Evolutionary conservation across 2,797 vertebrate species (phyloP).

Genomic region (Echeneis naucrates): DNA sequence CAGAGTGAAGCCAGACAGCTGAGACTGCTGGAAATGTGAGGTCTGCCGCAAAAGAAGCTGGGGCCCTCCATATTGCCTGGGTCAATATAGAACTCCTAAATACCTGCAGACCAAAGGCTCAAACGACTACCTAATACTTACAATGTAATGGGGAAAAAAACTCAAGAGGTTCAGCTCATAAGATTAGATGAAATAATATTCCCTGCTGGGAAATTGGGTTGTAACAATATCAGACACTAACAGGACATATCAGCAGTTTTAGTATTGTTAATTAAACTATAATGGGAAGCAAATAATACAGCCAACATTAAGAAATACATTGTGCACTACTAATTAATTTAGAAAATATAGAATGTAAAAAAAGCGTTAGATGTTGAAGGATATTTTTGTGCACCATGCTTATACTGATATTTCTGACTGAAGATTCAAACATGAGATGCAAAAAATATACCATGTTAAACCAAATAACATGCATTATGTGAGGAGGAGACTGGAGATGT

Average conservation of each 20-base stretch:
- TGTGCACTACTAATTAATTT: not conserved
- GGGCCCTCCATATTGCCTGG: slow-evolving; percentile 19
- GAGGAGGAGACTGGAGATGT: too few species aligned
- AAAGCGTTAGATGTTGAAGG: not conserved
- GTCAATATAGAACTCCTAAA: slow-evolving; percentile 52
- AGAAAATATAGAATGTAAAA: not conserved
- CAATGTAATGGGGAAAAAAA: slow-evolving; percentile 28
- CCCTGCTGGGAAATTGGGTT: slow-evolving; percentile 23
- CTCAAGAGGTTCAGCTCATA: slow-evolving; percentile 38
- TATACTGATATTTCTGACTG: too few species aligned
- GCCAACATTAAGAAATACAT: not conserved
- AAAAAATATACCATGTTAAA: too few species aligned
- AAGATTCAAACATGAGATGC: too few species aligned
- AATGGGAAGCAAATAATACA: not conserved
- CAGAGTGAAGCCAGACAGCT: slow-evolving; percentile 51
- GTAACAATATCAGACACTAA: slow-evolving; percentile 26
- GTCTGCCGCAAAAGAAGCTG: slow-evolving; percentile 26
- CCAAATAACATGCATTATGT: too few species aligned
- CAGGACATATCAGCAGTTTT: not conserved
- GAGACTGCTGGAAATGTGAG: slow-evolving; percentile 24
- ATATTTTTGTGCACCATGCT: not conserved
- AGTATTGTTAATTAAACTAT: not conserved
- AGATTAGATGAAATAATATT: slow-evolving; percentile 51
- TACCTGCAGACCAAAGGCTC: slow-evolving; percentile 52
- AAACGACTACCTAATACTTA: slow-evolving; percentile 43